Conservation (phyloP, 2,113 vertebrate species). For the Poeciliopsis prolifica region DNA sequence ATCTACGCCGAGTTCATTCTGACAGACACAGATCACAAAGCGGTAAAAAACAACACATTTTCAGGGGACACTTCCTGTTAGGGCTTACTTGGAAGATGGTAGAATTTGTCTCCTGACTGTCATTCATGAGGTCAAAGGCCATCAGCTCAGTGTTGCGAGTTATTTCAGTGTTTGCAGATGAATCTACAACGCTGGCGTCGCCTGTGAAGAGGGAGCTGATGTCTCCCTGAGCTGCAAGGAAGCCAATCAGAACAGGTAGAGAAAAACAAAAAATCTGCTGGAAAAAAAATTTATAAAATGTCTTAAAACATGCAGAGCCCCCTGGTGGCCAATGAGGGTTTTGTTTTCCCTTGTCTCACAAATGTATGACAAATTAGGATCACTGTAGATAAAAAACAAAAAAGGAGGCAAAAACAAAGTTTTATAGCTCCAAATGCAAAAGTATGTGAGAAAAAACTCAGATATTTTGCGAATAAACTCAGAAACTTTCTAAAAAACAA, state of each 20-base stretch:
- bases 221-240: slow-evolving; percentile 36
- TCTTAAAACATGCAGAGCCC: neutral
- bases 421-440: no score
- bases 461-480: no score
- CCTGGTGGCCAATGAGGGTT: no score
- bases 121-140: neutral
- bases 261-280: neutral
- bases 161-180: slow-evolving; percentile 20
- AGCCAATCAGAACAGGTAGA: neutral
- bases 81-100: slow-evolving; percentile 40
- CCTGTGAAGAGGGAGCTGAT: slow-evolving; percentile 11
- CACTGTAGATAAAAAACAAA: no score
- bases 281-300: neutral
- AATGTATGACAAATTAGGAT: no score
- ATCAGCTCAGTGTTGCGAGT: slow-evolving; percentile 18
- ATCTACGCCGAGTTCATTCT: slow-evolving; percentile 58
- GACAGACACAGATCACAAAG: slow-evolving; percentile 12
- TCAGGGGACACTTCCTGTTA: neutral
- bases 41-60: neutral
- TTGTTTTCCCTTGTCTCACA: no score
- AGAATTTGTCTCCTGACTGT: slow-evolving; percentile 6
- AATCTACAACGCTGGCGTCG: slow-evolving; percentile 33
- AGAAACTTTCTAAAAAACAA: no score
- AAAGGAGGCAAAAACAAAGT: no score
- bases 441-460: no score